Conservation (phyloP, 2,888 invertebrate genomes). For the Pollenia labialis region DNA sequence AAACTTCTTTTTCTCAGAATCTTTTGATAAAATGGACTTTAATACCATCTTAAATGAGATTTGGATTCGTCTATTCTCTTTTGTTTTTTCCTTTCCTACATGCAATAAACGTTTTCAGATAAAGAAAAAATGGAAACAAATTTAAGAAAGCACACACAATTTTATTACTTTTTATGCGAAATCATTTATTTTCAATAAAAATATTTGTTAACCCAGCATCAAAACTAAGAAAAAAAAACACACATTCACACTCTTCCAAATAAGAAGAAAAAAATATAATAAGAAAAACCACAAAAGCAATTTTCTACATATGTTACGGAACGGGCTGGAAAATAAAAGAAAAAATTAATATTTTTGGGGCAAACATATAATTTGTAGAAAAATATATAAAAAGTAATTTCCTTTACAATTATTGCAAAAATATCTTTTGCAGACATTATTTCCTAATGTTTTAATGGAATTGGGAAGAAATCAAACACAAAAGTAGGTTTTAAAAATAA, state of each 20-base stretch:
- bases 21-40: slow-evolving; percentile 48
- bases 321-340: slow-evolving; percentile 15
- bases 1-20: slow-evolving; percentile 16
- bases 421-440: slow-evolving; percentile 54
- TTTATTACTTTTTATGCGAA: slow-evolving; percentile 71
- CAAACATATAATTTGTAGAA: slow-evolving; percentile 13
- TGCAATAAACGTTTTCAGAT: slow-evolving; percentile 57
- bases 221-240: slow-evolving; percentile 18
- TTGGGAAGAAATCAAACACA: not conserved
- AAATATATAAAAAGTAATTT: slow-evolving; percentile 26
- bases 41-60: slow-evolving; percentile 50
- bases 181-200: slow-evolving; percentile 71
- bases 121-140: slow-evolving; percentile 12
- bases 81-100: not conserved
- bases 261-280: slow-evolving; percentile 10
- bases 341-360: slow-evolving; percentile 20
- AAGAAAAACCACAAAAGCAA: slow-evolving; percentile 64
- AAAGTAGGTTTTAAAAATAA: not conserved
- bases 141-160: slow-evolving; percentile 31
- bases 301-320: slow-evolving; percentile 66
- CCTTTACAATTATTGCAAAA: slow-evolving; percentile 33
- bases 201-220: slow-evolving; percentile 46
- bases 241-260: slow-evolving; percentile 22
- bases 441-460: slow-evolving; percentile 43
- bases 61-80: not conserved